Percentiles rank a stretch among this genome's conserved stretches.
Evolutionary conservation across 2,888 invertebrate species (phyloP).

Genomic region (Chaetogeoica ovagalla): DNA sequence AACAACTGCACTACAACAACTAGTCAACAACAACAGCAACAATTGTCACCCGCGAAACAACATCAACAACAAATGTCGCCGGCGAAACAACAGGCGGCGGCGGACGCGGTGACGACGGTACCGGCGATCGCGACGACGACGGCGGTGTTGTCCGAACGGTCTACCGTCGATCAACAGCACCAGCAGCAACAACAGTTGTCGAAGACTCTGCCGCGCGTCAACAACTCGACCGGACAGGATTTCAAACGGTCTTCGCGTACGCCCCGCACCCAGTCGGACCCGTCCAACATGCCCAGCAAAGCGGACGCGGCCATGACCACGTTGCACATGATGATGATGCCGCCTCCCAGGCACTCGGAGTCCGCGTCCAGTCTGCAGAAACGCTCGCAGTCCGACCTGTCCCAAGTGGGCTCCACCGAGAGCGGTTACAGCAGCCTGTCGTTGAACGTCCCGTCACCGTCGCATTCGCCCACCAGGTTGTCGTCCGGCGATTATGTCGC

Average conservation of each 20-base stretch:
- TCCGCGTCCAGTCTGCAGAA: conserved; percentile 44
- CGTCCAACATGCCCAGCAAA: conserved; percentile 55
- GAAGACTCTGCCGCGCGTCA: conserved; percentile 55
- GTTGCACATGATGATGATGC: conserved; percentile 37
- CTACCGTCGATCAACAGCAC: neutral
- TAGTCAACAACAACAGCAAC: conserved; percentile 20
- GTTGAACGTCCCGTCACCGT: conserved; percentile 53
- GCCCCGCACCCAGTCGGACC: conserved; percentile 57
- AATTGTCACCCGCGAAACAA: neutral
- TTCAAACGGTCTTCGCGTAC: conserved; percentile 54
- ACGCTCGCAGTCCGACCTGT: conserved; percentile 54
- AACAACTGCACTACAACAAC: conserved; percentile 21
- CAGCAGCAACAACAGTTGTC: conserved; percentile 16
- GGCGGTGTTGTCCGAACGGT: conserved; percentile 55
- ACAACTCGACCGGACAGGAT: conserved; percentile 58
- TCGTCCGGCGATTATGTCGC: conserved; percentile 38
- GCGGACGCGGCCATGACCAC: conserved; percentile 50
- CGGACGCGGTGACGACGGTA: conserved; percentile 56
- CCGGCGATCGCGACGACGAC: conserved; percentile 49
- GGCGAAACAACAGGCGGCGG: neutral
- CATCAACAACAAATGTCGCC: neutral
- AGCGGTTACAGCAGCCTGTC: conserved; percentile 55
- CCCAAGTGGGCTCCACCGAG: conserved; percentile 56
- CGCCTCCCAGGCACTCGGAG: conserved; percentile 28
- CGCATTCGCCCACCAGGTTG: conserved; percentile 54